A percentile compares a stretch with the other conserved stretches of the same genome.
Evolutionary conservation across 2,888 invertebrate species (phyloP).

Genomic region (Protodeltote pygarga): DNA sequence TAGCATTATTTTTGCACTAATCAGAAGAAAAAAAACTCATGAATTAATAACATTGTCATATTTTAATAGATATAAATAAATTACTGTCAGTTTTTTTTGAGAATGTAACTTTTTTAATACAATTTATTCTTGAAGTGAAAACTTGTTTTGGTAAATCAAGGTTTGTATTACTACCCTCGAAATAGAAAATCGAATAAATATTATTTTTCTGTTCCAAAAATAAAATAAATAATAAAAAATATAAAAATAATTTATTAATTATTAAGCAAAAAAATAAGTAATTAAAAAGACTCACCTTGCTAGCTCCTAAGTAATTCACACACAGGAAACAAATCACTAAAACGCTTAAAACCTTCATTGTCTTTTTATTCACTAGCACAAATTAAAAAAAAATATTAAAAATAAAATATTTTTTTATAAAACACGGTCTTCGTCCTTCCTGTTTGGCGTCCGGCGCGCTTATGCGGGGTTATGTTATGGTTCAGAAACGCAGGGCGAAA

Average conservation of each 20-base stretch:
- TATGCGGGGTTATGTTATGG: constrained; percentile 12
- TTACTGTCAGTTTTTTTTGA: too few species aligned
- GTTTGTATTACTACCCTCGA: too few species aligned
- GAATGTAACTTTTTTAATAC: too few species aligned
- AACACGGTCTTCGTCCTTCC: constrained; percentile 24
- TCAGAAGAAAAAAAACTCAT: too few species aligned
- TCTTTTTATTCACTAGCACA: constrained; percentile 34
- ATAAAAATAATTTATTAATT: too few species aligned
- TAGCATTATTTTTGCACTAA: too few species aligned
- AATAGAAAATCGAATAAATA: too few species aligned
- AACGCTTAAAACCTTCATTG: constrained; percentile 52
- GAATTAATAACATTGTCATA: too few species aligned
- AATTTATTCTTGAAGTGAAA: too few species aligned
- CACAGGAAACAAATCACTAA: constrained; percentile 53
- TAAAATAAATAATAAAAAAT: neutral
- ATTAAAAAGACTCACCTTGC: constrained; percentile 54
- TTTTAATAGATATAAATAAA: too few species aligned
- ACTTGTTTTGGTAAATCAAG: too few species aligned
- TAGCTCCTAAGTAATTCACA: constrained; percentile 44
- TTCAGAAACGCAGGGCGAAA: constrained; percentile 15
- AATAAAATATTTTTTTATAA: constrained; percentile 5
- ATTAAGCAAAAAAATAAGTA: constrained; percentile 5
- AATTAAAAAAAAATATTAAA: neutral
- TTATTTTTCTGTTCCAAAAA: too few species aligned
- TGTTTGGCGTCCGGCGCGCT: constrained; percentile 21